phyloP scores from a whole-genome alignment of 2,797 vertebrate genomes.

The Crenichthys baileyi region DNA sequence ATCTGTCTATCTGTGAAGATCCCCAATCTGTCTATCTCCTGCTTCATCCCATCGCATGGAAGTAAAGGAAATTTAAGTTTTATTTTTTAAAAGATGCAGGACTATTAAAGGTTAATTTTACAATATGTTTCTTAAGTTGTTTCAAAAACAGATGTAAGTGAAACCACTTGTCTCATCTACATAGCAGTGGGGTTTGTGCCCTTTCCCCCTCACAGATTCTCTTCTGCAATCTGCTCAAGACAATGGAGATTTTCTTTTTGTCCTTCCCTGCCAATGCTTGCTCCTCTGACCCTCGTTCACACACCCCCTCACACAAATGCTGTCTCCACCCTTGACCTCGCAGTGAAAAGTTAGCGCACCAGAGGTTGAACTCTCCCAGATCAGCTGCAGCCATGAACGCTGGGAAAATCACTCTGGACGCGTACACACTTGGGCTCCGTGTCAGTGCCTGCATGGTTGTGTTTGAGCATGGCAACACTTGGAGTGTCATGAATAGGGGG shows the following conservation, averaged over 20 bases:
- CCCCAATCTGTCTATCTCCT: not conserved
- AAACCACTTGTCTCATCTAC: not conserved
- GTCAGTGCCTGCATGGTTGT: constrained; percentile 41
- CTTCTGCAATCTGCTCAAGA: constrained; percentile 53
- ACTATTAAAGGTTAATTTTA: not conserved
- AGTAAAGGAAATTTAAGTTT: not conserved
- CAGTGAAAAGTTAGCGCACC: constrained; percentile 84
- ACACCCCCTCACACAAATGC: constrained; percentile 60
- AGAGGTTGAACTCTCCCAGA: constrained; percentile 81
- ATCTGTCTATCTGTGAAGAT: too few relatives aligned
- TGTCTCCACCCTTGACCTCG: constrained; percentile 80
- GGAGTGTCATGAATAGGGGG: constrained; percentile 76
- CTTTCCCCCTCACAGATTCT: constrained; percentile 1
- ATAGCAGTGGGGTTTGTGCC: not conserved
- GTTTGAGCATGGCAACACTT: constrained; percentile 68
- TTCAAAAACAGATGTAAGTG: not conserved
- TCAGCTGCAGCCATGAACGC: constrained; percentile 60
- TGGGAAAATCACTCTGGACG: constrained; percentile 81
- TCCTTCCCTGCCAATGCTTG: constrained; percentile 29
- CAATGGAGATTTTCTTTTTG: constrained; percentile 55
- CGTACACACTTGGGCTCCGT: constrained; percentile 29
- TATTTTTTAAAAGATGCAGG: not conserved
- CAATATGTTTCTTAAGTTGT: not conserved
- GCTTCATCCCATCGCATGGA: not conserved
- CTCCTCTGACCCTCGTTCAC: constrained; percentile 48